Base-by-base conservation (phyloP, 2,888 invertebrate genomes). In the Prosopocoilus inquinatus region DNA sequence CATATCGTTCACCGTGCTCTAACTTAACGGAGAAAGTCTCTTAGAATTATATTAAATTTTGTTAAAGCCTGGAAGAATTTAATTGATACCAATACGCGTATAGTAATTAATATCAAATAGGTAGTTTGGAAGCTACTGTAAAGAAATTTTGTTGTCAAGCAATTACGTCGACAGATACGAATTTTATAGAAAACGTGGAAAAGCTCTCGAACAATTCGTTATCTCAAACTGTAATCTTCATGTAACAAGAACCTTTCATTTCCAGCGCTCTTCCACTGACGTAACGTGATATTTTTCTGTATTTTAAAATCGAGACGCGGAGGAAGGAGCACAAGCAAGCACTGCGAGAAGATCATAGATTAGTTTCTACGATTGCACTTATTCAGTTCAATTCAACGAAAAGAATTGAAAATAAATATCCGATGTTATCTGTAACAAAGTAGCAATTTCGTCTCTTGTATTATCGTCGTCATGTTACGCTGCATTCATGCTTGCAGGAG, bases 361-460 rank as follows among this genome's bases (percentile, higher is more conserved):
- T 52, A 52, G 46, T 52, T 52, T 52, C 52, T 52, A 45, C 11
- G 20, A 45, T 52, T 52, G 52, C 46, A 38, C 12, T 33, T 47
- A 35, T 47, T 47, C 47, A 35, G 46, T 20, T 12, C 34, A 44
- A 16, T 15, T 11, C 28, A 52, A 46, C 13, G 44, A 36, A 28
- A 38, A 15, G 45, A 35, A 44, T 44, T 51, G 13, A 32, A 52
- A 46, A 46, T 46, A 52, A 52, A 52, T 36, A 46, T 36, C 11
- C 16, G 52, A 52, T 52, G 38, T 46, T 52, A 52, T 52, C 51
- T 32, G 46, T 36, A 45, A 52, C 52, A 35, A 46, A 52, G 52
- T 52, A 52, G 52, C 52, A 52, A 52, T 52, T 52, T 52, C 46
- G 38, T 52, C 16, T 32, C 45, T 45, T 52, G 41, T 46, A 46